Evolutionary conservation across 2,888 invertebrate species (phyloP).

Genomic region (Boloria selene): DNA sequence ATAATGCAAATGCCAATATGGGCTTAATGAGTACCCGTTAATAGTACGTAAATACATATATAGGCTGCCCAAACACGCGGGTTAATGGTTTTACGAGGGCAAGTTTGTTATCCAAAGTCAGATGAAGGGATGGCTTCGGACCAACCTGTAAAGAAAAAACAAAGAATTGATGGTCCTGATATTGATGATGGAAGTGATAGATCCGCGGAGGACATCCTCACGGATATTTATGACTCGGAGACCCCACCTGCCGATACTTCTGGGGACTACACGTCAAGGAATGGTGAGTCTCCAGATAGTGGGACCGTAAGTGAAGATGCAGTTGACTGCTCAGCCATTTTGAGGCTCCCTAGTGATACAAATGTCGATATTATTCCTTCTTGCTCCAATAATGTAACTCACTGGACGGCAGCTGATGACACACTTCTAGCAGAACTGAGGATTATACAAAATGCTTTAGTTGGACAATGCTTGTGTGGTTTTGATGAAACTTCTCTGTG

Average conservation of each 20-base stretch:
- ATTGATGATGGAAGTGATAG: conserved; percentile 80
- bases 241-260: conserved; percentile 70
- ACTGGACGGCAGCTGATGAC: conserved; percentile 69
- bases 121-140: conserved; percentile 87
- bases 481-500: conserved; percentile 87
- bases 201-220: conserved; percentile 76
- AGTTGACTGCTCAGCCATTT: conserved; percentile 72
- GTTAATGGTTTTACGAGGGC: conserved; percentile 86
- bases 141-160: conserved; percentile 93
- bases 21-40: conserved; percentile 33
- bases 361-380: conserved; percentile 68
- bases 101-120: conserved; percentile 77
- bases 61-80: conserved; percentile 43
- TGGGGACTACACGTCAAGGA: conserved; percentile 66
- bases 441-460: conserved; percentile 84
- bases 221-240: conserved; percentile 70
- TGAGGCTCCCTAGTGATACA: conserved; percentile 63
- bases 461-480: conserved; percentile 90
- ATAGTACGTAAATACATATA: conserved; percentile 26
- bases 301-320: conserved; percentile 79
- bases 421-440: conserved; percentile 78
- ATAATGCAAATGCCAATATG: conserved; percentile 24
- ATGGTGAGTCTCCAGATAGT: conserved; percentile 77
- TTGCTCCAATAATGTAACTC: conserved; percentile 60
- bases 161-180: conserved; percentile 86